phyloP scores from a whole-genome alignment of 2,797 vertebrate species.

The Pelobates cultripes region DNA sequence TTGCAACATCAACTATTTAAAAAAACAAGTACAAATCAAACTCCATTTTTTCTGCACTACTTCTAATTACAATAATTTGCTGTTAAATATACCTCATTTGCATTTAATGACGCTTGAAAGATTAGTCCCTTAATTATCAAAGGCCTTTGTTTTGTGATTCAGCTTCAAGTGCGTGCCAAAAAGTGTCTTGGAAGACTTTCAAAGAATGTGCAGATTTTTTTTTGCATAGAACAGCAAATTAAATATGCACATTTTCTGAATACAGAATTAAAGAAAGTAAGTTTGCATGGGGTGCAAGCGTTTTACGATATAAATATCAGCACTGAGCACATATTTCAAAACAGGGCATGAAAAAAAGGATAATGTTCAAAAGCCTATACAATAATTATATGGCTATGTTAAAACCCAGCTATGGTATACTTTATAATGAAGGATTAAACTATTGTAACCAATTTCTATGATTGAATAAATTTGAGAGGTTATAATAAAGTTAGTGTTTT shows the following conservation, averaged over 20 bases:
- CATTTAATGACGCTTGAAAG: conserved; percentile 52
- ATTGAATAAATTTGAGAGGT: too few relatives aligned
- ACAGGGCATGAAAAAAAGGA: background rate
- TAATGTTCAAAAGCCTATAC: too few relatives aligned
- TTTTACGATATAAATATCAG: too few relatives aligned
- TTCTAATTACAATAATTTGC: conserved; percentile 46
- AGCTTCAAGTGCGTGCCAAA: conserved; percentile 38
- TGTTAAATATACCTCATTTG: conserved; percentile 51
- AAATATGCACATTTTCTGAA: conserved; percentile 31
- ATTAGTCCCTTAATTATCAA: conserved; percentile 47
- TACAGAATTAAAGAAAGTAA: conserved; percentile 26
- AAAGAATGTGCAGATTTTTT: conserved; percentile 28
- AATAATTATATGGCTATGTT: too few relatives aligned
- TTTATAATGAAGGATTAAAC: too few relatives aligned
- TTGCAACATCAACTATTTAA: conserved; percentile 15
- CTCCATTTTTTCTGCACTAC: conserved; percentile 16
- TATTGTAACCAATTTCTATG: too few relatives aligned
- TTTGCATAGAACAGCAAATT: conserved; percentile 41
- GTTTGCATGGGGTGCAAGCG: too few relatives aligned
- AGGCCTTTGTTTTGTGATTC: conserved; percentile 44
- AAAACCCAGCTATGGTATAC: too few relatives aligned
- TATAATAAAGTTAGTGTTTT: too few relatives aligned
- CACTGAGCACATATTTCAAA: background rate
- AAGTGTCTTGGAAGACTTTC: conserved; percentile 48
- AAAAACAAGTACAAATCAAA: conserved; percentile 14